Evolutionary conservation across 30 jellyfish, hydroid and myxozoan species (phyloP).

Genomic region (Clytia hemisphaerica): DNA sequence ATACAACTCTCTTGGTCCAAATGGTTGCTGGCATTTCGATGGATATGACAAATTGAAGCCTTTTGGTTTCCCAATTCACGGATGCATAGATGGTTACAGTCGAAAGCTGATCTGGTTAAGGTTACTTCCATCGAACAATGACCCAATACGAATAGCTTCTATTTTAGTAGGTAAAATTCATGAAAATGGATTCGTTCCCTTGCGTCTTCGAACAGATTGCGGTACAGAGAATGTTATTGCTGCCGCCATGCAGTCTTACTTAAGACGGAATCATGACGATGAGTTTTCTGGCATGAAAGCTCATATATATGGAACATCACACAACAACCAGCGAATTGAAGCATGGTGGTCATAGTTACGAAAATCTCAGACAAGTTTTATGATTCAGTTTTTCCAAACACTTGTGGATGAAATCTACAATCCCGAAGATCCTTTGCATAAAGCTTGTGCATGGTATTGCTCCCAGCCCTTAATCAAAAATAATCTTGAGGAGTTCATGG

Average conservation of each 20-base stretch:
- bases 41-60: conserved; percentile 47
- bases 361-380: too few relatives aligned
- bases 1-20: conserved; percentile 37
- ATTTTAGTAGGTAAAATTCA: conserved; percentile 17
- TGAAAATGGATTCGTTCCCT: conserved; percentile 7
- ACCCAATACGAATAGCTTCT: conserved; percentile 17
- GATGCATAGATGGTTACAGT: conserved; percentile 47
- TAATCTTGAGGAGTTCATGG: too few relatives aligned
- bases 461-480: too few relatives aligned
- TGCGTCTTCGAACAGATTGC: conserved; percentile 28
- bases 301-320: conserved; percentile 21
- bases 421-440: too few relatives aligned
- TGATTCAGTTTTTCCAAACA: too few relatives aligned
- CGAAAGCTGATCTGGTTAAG: conserved; percentile 43
- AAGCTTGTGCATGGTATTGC: too few relatives aligned
- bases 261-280: conserved; percentile 26
- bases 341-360: conserved; percentile 44
- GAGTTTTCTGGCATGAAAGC: conserved; percentile 1
- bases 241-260: conserved; percentile 32
- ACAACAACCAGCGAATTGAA: conserved; percentile 39
- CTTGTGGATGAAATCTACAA: too few relatives aligned
- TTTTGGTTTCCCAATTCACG: conserved; percentile 43
- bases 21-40: conserved; percentile 42
- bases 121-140: conserved; percentile 21
- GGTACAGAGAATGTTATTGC: conserved; percentile 43